Evolutionary conservation across 2,797 vertebrate genomes (phyloP).

Genomic region (Zalophus californianus): DNA sequence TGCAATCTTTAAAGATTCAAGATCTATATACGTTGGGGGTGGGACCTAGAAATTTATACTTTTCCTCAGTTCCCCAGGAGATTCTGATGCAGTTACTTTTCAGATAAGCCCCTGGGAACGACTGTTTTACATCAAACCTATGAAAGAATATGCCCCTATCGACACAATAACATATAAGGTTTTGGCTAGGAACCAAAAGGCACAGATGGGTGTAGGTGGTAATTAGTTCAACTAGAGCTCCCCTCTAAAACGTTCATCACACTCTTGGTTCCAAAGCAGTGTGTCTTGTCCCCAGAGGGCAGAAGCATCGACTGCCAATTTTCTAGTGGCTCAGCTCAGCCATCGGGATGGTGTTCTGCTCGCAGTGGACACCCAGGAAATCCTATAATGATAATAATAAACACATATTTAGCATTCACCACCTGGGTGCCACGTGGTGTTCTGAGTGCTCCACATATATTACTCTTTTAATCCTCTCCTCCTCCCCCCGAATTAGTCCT

Average conservation of each 20-base stretch:
- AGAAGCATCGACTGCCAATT: constrained; percentile 53
- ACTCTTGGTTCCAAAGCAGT: constrained; percentile 66
- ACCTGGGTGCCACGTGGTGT: no score
- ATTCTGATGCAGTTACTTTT: neutral
- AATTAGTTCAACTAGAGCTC: constrained; percentile 74
- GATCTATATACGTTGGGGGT: constrained; percentile 7
- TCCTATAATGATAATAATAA: neutral
- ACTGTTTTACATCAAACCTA: constrained; percentile 25
- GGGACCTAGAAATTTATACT: neutral
- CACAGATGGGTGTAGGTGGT: constrained; percentile 71
- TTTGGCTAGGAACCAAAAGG: constrained; percentile 70
- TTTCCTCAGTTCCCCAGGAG: constrained; percentile 36
- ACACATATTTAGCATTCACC: neutral
- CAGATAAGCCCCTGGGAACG: constrained; percentile 23
- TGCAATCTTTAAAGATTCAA: neutral
- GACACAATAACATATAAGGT: constrained; percentile 23
- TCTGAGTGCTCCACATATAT: neutral
- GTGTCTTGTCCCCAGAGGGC: constrained; percentile 47
- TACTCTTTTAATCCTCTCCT: neutral
- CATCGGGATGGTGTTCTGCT: constrained; percentile 15
- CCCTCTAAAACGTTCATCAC: constrained; percentile 72
- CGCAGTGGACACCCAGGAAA: neutral
- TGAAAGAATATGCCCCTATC: constrained; percentile 22
- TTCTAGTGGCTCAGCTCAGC: constrained; percentile 53
- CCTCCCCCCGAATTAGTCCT: neutral